Percentiles rank a stretch among this genome's conserved stretches.
These are phyloP conservation scores for Halocynthia roretzi DNA, from an alignment of 23 tunicate species.

Conservation along the genomic window DNA sequence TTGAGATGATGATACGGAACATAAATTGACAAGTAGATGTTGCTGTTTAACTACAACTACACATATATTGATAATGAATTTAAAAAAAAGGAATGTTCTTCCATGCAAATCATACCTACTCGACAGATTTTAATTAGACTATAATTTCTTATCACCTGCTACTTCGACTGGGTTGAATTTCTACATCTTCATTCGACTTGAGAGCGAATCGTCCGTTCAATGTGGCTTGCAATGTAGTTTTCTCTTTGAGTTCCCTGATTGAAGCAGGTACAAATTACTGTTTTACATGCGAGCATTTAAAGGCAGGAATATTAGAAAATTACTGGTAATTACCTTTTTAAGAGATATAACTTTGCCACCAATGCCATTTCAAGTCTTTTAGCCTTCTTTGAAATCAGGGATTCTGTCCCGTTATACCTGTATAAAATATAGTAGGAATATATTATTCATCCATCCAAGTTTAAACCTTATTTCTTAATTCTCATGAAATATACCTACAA, in stretches of 20 bases:
- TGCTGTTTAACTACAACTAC: too few species aligned
- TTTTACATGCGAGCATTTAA: background rate
- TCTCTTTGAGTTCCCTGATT: conserved; percentile 38
- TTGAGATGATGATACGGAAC: too few species aligned
- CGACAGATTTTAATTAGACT: too few species aligned
- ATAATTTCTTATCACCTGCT: too few species aligned
- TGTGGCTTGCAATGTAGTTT: conserved; percentile 41
- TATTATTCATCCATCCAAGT: too few species aligned
- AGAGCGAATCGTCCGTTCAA: conserved; percentile 54
- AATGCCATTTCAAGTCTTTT: conserved; percentile 66
- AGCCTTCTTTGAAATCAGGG: conserved; percentile 78
- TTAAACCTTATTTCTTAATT: too few species aligned
- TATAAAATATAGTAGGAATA: background rate
- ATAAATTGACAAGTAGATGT: too few species aligned
- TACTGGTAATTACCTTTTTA: conserved; percentile 27
- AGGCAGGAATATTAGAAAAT: background rate
- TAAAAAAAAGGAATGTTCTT: too few species aligned
- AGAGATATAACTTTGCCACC: conserved; percentile 50
- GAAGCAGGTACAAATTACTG: background rate
- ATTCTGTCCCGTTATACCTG: conserved; percentile 70
- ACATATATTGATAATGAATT: too few species aligned
- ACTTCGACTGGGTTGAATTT: too few species aligned
- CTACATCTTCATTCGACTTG: conserved; percentile 28
- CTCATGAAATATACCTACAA: too few species aligned
- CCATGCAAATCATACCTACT: too few species aligned